phyloP scores from a whole-genome alignment of 2,797 vertebrate species.

The Sphenopsis melanotis region DNA sequence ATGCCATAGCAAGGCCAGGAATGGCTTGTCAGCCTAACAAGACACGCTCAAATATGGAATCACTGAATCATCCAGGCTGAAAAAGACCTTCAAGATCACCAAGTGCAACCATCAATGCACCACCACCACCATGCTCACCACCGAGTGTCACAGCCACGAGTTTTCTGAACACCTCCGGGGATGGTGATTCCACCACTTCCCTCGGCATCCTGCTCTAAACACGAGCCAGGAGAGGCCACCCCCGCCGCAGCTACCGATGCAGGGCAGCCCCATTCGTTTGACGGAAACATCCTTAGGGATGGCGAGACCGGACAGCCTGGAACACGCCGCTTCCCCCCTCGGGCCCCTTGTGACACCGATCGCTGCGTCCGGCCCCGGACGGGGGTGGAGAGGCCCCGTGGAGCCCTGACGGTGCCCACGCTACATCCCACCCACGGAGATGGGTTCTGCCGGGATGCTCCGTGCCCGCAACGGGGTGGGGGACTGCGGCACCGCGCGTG shows the following conservation, averaged over 20 bases:
- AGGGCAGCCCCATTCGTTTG: rapidly evolving
- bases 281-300: not conserved
- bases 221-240: not conserved
- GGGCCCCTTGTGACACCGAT: not conserved
- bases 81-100: not conserved
- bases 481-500: not conserved
- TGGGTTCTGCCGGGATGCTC: not conserved
- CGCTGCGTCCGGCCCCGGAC: not conserved
- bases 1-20: rapidly evolving
- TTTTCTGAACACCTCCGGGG: not conserved
- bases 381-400: not conserved
- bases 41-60: not conserved
- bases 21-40: rapidly evolving
- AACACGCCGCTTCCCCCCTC: not conserved
- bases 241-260: not conserved
- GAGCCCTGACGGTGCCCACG: not conserved
- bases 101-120: not conserved
- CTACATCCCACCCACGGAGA: not conserved
- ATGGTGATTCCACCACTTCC: not conserved
- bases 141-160: not conserved
- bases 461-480: not conserved
- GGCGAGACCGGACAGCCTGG: not conserved
- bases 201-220: not conserved
- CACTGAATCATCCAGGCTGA: not conserved
- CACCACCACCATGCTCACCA: not conserved